Percentiles rank a stretch among this genome's conserved stretches.
phyloP scores from a whole-genome alignment of 2,113 vertebrate species.

The Romanogobio albipinnatus region DNA sequence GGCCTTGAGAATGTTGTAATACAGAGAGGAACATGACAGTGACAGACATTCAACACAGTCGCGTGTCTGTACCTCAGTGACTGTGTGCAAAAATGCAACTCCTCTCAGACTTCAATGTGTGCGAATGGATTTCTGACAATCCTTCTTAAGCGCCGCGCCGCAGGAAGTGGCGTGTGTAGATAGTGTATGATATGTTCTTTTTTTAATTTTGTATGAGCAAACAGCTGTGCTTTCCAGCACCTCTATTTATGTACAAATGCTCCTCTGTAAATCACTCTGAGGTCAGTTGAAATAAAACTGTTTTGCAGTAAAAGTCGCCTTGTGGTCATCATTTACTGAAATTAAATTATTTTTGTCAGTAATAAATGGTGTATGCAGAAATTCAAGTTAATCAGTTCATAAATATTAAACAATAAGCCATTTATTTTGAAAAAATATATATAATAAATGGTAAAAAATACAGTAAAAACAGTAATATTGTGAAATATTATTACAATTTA shows the following conservation, averaged over 20 bases:
- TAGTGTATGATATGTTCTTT: slow-evolving; percentile 73
- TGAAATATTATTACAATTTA: neutral
- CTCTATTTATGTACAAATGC: slow-evolving; percentile 72
- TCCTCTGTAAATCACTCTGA: slow-evolving; percentile 68
- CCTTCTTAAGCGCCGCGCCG: slow-evolving; percentile 60
- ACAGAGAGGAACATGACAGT: slow-evolving; percentile 47
- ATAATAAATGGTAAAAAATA: neutral
- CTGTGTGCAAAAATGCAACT: slow-evolving; percentile 53
- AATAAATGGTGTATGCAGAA: neutral
- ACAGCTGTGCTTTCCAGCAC: slow-evolving; percentile 75
- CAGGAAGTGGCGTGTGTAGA: slow-evolving; percentile 70
- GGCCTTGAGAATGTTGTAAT: slow-evolving; percentile 36
- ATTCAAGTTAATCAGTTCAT: neutral
- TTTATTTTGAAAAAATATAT: too few relatives aligned
- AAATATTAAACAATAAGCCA: neutral
- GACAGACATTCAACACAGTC: neutral
- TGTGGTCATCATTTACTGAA: slow-evolving; percentile 15
- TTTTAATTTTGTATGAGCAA: slow-evolving; percentile 76
- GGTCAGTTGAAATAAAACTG: slow-evolving; percentile 68
- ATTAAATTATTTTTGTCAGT: neutral
- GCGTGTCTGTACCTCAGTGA: neutral
- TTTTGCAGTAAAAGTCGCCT: slow-evolving; percentile 68
- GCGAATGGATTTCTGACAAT: slow-evolving; percentile 63
- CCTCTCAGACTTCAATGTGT: slow-evolving; percentile 37
- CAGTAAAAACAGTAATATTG: neutral